Base-by-base conservation (phyloP, 1,140 invertebrate genomes). In the Sipha flava region DNA sequence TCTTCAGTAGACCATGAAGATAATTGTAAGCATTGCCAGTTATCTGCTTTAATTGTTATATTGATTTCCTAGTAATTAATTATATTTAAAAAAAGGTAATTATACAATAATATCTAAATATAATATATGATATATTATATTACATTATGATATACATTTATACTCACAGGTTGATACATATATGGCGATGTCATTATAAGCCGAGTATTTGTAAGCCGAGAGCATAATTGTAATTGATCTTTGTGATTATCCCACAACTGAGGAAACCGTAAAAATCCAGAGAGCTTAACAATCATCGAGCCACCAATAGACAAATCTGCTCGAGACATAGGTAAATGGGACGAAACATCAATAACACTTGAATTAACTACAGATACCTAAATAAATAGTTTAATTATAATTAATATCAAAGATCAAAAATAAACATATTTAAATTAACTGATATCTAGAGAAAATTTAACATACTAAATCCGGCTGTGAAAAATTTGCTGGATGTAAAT, bases 401-500 rank as follows among this genome's bases (percentile, higher is more conserved):
- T n/a, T 37, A 59, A 26, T 7, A 57, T 21, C 2, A n/a, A n/a
- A n/a, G n/a, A n/a, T n/a, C 4, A 80, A 31, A 14, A 57, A 79
- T 18, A 4, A 26, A 57, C 4, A 59, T 29, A 0, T 26, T 29
- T 26, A 45, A 80, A 47, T 14, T 4, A 23, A n/a, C n/a, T n/a
- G n/a, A n/a, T n/a, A n/a, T n/a, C n/a, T 0, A 75, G 26, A 23
- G 37, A 66, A 70, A 79, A 21, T 83, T 83, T 6, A 23, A 77
- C 23, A 10, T 59, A 77, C 73, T 82, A 89, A 91, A 84, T 98
- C 95, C 0, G 96, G 95, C 82, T 95, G 93, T 6, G 90, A 91
- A 82, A 90, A 91, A 84, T 97, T 94, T 0, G 91, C 90, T 0
- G 95, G 96, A 84, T 92, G 90, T 80, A 92, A 90, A 84, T 97